Evolutionary conservation across 1,140 invertebrate species (phyloP), one percentile per base, ranked within the genome.

Genomic region (Dolichoris vasculosae): DNA sequence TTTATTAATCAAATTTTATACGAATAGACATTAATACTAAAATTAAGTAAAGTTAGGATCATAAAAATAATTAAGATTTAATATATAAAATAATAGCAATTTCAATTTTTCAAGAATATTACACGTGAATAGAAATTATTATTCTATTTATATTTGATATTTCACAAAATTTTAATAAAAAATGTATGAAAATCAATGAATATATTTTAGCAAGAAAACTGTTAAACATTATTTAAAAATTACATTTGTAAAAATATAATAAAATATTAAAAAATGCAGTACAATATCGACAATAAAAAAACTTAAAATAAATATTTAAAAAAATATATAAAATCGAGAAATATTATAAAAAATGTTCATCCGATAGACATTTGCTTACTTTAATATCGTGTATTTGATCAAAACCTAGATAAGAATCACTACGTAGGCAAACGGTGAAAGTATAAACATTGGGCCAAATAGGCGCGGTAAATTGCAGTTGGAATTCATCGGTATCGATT

Each of bases 371-470:
- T 59, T 26, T 59, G 40, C 69, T 73, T 89, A 96, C 95, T 94
- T 99, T 98, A 89, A 99, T 96, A 91, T 98, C 97, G 92, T 97
- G 96, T 85, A 96, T 95, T 92, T 98, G 97, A 94, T 98, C 97
- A 94, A 98, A 97, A 78, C 97, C 97, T 85, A 98, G 93, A 92
- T 99, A 99, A 9, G 98, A 99, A 94, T 99, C 99, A 77, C 93
- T 89, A 86, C 98, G 94, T 78, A 99, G 94, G 91, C 97, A 97
- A 46, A 99, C 97, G n/a, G 97, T 96, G 90, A 99, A 98, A 30
- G 97, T 97, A 93, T 99, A 99, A 59, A 97, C 93, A 38, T 97
- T 98, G 81, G 97, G 97, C 96, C 98, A 98, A 82, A 95, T 94
- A 63, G 99, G 99, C 84, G 99, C 99, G 7, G 98, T 98, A 91